Evolutionary conservation across 2,888 invertebrate genomes (phyloP).

Genomic region (Rhingia campestris): DNA sequence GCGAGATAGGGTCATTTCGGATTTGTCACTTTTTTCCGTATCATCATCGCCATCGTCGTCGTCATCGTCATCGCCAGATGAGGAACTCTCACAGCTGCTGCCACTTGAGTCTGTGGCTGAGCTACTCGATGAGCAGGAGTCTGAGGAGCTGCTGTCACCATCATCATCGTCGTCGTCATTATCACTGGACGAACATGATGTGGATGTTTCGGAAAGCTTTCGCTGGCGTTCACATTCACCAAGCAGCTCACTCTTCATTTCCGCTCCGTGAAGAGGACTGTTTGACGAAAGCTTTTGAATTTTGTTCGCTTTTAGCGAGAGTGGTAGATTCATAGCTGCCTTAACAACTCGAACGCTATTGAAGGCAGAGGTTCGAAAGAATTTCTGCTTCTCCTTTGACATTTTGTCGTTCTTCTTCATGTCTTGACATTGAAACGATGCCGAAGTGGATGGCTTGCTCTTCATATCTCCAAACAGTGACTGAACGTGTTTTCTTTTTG

Average conservation of each 20-base stretch:
- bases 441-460: conserved; percentile 56
- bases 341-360: conserved; percentile 84
- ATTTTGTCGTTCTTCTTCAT: conserved; percentile 87
- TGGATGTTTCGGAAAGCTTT: conserved; percentile 80
- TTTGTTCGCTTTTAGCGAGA: conserved; percentile 40
- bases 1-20: conserved; percentile 77
- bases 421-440: conserved; percentile 78
- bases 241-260: conserved; percentile 16
- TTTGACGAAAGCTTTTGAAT: conserved; percentile 35
- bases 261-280: conserved; percentile 24
- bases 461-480: conserved; percentile 42
- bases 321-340: conserved; percentile 52
- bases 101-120: conserved; percentile 81
- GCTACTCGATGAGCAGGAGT: conserved; percentile 81
- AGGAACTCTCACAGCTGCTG: conserved; percentile 81
- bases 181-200: conserved; percentile 81
- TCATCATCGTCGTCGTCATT: conserved; percentile 80
- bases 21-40: conserved; percentile 79
- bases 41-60: conserved; percentile 80
- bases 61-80: conserved; percentile 79
- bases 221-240: conserved; percentile 71
- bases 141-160: conserved; percentile 80
- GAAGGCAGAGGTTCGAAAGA: conserved; percentile 91
- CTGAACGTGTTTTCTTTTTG: conserved; percentile 39
- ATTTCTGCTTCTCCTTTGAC: conserved; percentile 94